Conservation (phyloP, 2,797 vertebrate species). For the Brotogeris chrysoptera region DNA sequence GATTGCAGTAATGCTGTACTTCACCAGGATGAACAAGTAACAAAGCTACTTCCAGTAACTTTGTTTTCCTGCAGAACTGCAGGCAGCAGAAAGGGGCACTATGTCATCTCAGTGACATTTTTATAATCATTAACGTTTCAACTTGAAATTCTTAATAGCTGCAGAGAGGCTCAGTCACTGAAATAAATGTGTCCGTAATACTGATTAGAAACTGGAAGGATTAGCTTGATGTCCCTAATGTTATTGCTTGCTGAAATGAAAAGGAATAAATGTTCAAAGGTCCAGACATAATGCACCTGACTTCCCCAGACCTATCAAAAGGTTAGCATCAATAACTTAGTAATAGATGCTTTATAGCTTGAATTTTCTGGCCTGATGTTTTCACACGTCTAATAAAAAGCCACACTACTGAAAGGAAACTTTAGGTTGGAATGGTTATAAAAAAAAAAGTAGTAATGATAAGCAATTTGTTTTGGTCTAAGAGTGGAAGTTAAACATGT, state of each 20-base stretch:
- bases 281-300: background rate
- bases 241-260: constrained; percentile 55
- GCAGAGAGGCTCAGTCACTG: background rate
- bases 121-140: constrained; percentile 31
- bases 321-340: constrained; percentile 45
- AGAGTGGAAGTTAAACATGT: background rate
- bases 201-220: constrained; percentile 34
- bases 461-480: background rate
- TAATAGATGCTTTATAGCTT: constrained; percentile 32
- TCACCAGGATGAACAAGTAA: background rate
- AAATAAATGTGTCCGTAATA: background rate
- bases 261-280: constrained; percentile 24
- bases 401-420: background rate
- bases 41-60: background rate
- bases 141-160: constrained; percentile 41
- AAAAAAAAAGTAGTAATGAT: constrained; percentile 6
- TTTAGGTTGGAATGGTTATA: background rate
- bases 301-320: constrained; percentile 8
- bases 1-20: background rate
- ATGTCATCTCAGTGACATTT: constrained; percentile 15
- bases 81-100: background rate
- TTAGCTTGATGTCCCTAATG: constrained; percentile 38
- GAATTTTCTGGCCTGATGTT: constrained; percentile 29
- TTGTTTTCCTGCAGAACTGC: constrained; percentile 19
- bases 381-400: constrained; percentile 48